Conservation (phyloP, 2,888 invertebrate species). For the Artemia sp. region DNA sequence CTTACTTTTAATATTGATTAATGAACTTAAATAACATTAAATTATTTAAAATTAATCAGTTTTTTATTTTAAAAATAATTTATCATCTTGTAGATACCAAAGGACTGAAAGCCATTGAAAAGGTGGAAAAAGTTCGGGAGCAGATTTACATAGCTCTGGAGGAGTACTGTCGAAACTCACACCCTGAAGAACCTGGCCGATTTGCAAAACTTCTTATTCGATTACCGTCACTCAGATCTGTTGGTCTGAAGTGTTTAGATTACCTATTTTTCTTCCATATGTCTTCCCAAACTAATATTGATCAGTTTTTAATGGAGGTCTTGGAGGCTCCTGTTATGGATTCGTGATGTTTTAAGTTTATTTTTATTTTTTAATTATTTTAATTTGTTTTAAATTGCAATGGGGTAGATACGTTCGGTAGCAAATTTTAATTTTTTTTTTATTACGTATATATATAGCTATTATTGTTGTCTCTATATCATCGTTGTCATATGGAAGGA, state of each 20-base stretch:
- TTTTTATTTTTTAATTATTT: too few relatives aligned
- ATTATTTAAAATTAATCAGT: too few relatives aligned
- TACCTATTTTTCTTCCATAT: conserved; percentile 86
- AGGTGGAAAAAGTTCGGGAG: conserved; percentile 72
- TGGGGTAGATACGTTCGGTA: too few relatives aligned
- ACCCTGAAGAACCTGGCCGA: conserved; percentile 78
- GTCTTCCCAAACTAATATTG: conserved; percentile 67
- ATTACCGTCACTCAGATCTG: conserved; percentile 71
- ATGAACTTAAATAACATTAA: too few relatives aligned
- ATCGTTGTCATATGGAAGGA: too few relatives aligned
- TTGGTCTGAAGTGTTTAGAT: conserved; percentile 82
- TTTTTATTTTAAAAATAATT: neutral
- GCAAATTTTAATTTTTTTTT: too few relatives aligned
- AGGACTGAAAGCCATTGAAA: conserved; percentile 60
- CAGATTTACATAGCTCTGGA: conserved; percentile 87
- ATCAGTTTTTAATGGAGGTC: conserved; percentile 64
- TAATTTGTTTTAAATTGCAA: too few relatives aligned
- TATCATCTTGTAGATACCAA: conserved; percentile 51
- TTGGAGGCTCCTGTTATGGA: conserved; percentile 43
- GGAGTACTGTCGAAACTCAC: conserved; percentile 73
- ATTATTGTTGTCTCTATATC: too few relatives aligned
- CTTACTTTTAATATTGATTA: too few relatives aligned
- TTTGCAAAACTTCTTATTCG: conserved; percentile 84
- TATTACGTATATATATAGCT: too few relatives aligned
- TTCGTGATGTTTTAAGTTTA: neutral